Percentiles rank a stretch among this genome's conserved stretches.
Conservation (phyloP, 2,888 invertebrate species). For the Taenaris catops region DNA sequence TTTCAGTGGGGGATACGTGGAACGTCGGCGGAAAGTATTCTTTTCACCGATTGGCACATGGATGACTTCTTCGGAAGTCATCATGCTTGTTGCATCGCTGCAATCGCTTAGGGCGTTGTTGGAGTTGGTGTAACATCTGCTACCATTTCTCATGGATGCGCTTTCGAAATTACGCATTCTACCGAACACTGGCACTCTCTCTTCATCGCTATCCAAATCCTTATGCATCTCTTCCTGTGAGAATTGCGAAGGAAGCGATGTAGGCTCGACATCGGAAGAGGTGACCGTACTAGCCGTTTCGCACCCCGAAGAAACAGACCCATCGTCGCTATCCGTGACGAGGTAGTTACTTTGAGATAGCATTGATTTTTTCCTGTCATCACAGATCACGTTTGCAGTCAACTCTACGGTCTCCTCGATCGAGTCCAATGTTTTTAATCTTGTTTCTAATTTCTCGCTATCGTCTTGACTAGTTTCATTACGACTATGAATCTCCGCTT, state of each 20-base stretch:
- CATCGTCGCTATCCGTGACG: slow-evolving; percentile 84
- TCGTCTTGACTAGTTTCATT: slow-evolving; percentile 50
- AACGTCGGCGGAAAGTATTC: slow-evolving; percentile 57
- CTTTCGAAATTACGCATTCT: slow-evolving; percentile 39
- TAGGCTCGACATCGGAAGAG: slow-evolving; percentile 77
- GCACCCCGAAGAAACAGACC: slow-evolving; percentile 89
- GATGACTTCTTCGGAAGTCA: slow-evolving; percentile 53
- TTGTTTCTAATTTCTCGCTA: slow-evolving; percentile 38
- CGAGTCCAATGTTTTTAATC: slow-evolving; percentile 45
- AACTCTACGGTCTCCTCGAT: slow-evolving; percentile 59
- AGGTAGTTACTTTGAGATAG: slow-evolving; percentile 73
- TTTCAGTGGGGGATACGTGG: slow-evolving; percentile 65
- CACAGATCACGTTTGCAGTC: slow-evolving; percentile 36
- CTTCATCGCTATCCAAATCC: slow-evolving; percentile 53
- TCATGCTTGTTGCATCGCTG: slow-evolving; percentile 26
- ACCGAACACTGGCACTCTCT: slow-evolving; percentile 40
- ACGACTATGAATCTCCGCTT: slow-evolving; percentile 28
- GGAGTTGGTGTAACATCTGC: slow-evolving; percentile 39
- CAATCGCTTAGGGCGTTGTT: slow-evolving; percentile 30
- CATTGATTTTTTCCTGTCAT: slow-evolving; percentile 39
- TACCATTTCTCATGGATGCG: slow-evolving; percentile 30
- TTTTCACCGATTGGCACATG: slow-evolving; percentile 72
- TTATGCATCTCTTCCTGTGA: slow-evolving; percentile 58
- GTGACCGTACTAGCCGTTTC: slow-evolving; percentile 88
- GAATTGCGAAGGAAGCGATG: slow-evolving; percentile 64